Evolutionary conservation across 2,888 invertebrate species (phyloP), one percentile per base, ranked within the genome.

Genomic region (Platycheirus albimanus): DNA sequence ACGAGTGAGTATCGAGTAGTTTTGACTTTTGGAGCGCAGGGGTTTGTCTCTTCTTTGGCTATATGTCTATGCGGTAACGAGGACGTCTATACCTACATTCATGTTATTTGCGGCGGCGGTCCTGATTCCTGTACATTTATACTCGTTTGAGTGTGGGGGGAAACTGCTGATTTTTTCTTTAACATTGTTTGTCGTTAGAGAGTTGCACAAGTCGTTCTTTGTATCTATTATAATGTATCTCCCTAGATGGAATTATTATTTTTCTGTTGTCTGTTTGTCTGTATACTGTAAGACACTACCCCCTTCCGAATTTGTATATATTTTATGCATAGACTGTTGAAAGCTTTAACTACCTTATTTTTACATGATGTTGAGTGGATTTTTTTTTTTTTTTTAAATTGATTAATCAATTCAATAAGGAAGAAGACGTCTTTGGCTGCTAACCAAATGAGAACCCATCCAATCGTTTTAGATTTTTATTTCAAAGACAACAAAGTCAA

Each of bases 21-120:
- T 71, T 71, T 72, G 76, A 77, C 71, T 81, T 77, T 52, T 58
- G 28, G 56, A 74, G 67, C n/a, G n/a, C 76, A 54, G 38, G 52
- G 71, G 61, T n/a, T 77, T 71, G 61, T 74, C 24, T 24, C 6
- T 24, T 24, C 24, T 24, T 4, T 24, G 24, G 6, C 24, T 4
- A 6, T 24, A 24, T 24, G n/a, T n/a, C 78, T 83, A 69, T 64
- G 75, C 7, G 30, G 24, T 11, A 43, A 61, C 36, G 41, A 56
- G 20, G 20, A 66, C 38, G 56, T n/a, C n/a, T n/a, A n/a, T n/a
- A n/a, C n/a, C n/a, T n/a, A n/a, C 20, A 77, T 77, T 77, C 72
- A 83, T 77, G 81, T 81, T 81, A 56, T 70, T 81, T n/a, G n/a
- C n/a, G n/a, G n/a, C n/a, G n/a, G 58, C 54, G 52, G 54, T 54